These are phyloP conservation scores for Martes martes DNA, from an alignment of 2,113 vertebrate species.

Conservation along the genomic window DNA sequence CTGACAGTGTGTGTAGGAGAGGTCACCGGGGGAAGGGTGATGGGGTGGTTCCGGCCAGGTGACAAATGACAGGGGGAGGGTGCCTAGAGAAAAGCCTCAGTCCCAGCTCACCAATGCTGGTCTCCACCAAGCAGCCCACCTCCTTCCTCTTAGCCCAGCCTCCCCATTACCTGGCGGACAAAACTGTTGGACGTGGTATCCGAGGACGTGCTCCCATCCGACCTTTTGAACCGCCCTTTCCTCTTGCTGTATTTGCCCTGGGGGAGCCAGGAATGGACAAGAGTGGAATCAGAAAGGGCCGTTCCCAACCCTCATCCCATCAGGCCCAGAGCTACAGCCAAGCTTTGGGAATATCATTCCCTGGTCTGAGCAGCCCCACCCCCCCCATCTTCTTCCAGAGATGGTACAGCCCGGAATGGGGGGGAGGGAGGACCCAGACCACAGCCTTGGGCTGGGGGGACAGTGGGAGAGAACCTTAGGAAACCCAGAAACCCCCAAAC, in stretches of 20 bases:
- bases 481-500: conserved; percentile 22
- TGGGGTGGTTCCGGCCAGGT: conserved; percentile 9
- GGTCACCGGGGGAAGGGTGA: conserved; percentile 33
- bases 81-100: conserved; percentile 5
- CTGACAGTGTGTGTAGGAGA: conserved; percentile 41
- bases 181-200: conserved; percentile 99
- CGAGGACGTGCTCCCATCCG: conserved; percentile 95
- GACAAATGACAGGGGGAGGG: neutral
- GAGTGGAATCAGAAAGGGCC: conserved; percentile 31
- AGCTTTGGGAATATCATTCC: neutral
- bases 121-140: neutral
- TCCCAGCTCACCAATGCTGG: neutral
- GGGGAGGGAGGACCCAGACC: conserved; percentile 5
- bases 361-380: neutral
- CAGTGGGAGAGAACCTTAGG: neutral
- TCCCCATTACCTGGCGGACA: conserved; percentile 91
- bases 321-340: neutral
- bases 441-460: neutral
- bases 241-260: conserved; percentile 95
- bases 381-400: neutral
- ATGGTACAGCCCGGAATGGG: neutral
- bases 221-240: conserved; percentile 96
- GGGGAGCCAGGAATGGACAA: conserved; percentile 9
- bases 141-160: neutral
- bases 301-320: neutral